A percentile compares a stretch with the other conserved stretches of the same genome.
These are phyloP conservation scores for Acanthisitta chloris DNA, from an alignment of 2,113 vertebrate species.

Conservation along the genomic window DNA sequence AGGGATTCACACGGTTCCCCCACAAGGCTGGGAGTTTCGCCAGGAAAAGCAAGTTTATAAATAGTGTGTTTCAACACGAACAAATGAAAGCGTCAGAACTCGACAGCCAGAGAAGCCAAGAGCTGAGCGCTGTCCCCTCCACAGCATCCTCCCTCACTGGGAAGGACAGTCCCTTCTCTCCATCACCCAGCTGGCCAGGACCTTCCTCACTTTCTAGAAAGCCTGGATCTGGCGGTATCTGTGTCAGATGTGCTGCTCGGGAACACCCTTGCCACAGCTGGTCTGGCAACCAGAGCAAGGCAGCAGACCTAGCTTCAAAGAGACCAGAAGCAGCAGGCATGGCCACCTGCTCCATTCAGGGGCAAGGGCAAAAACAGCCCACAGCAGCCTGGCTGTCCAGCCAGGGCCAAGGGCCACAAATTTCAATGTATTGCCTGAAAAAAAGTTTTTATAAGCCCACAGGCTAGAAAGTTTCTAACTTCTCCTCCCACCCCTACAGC, in stretches of 20 bases:
- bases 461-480: background rate
- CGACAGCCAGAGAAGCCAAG: background rate
- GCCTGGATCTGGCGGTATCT: background rate
- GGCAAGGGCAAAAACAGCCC: background rate
- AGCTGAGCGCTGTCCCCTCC: background rate
- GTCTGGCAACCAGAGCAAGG: background rate
- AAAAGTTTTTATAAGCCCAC: background rate
- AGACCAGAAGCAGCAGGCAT: background rate
- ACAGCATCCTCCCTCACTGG: background rate
- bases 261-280: background rate
- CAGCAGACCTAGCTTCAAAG: background rate
- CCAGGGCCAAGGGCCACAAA: background rate
- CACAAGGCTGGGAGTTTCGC: slow-evolving; percentile 42
- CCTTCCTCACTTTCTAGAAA: background rate
- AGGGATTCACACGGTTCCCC: slow-evolving; percentile 34
- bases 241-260: background rate
- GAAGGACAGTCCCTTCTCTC: background rate
- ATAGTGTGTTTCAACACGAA: slow-evolving; percentile 36
- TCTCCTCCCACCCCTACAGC: background rate
- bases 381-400: background rate
- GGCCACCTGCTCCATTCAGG: rapidly evolving
- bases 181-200: background rate
- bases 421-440: background rate
- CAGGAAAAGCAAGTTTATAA: slow-evolving; percentile 64
- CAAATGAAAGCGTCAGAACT: background rate